Evolutionary conservation across 2,888 invertebrate genomes (phyloP).

Genomic region (Campopleginae sp.): DNA sequence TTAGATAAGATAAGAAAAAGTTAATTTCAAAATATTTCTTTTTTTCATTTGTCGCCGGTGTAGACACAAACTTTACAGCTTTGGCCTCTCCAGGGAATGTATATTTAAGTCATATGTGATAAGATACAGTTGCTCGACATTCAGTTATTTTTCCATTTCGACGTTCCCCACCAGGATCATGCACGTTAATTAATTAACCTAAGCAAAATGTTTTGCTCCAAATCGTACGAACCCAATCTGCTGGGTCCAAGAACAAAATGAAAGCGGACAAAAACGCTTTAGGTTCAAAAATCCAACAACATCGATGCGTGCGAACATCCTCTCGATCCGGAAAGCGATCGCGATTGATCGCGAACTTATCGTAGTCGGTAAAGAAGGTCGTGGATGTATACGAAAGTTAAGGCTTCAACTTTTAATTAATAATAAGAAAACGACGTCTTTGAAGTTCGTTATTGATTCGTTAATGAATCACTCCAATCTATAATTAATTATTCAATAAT

Average conservation of each 20-base stretch:
- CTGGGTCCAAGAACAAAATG: neutral
- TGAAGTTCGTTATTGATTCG: neutral
- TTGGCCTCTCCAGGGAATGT: neutral
- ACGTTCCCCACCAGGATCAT: neutral
- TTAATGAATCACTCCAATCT: neutral
- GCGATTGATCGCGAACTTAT: neutral
- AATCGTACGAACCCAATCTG: neutral
- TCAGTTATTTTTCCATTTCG: neutral
- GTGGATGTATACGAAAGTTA: neutral
- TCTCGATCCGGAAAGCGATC: neutral
- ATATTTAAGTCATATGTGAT: neutral
- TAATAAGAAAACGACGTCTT: neutral
- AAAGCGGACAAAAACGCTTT: neutral
- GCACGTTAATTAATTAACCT: neutral
- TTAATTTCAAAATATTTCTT: neutral
- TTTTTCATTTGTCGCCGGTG: neutral
- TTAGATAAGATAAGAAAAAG: neutral
- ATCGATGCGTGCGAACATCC: neutral
- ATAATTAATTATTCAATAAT: neutral
- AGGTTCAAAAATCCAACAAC: neutral
- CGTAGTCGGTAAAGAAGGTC: neutral
- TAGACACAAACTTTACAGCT: conserved; percentile 2
- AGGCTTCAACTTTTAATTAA: neutral
- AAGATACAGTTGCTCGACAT: neutral
- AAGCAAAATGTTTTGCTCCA: neutral